Conservation (phyloP, 2,113 vertebrate species). For the Uria lomvia region DNA sequence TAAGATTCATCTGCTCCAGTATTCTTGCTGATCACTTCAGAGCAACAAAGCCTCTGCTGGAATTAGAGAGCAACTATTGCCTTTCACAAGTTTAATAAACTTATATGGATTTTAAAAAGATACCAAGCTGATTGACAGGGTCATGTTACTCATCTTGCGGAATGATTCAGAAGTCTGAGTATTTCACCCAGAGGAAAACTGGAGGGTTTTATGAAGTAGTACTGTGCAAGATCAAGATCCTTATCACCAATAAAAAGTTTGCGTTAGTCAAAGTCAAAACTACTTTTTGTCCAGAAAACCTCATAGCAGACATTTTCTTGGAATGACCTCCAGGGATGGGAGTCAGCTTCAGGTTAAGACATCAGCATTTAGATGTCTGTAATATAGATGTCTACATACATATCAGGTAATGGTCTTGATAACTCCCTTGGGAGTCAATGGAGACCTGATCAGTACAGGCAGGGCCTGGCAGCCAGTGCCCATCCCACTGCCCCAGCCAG, state of each 20-base stretch:
- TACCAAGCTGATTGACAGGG: neutral
- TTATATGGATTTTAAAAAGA: conserved; percentile 6
- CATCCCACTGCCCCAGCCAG: accelerated
- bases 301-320: neutral
- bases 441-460: neutral
- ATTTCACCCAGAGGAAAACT: neutral
- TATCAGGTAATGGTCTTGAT: neutral
- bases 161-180: neutral
- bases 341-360: neutral
- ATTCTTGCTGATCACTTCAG: neutral
- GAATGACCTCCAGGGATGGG: neutral
- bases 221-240: neutral
- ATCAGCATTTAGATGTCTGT: neutral
- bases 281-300: neutral
- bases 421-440: neutral
- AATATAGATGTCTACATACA: neutral
- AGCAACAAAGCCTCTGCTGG: neutral
- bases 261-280: neutral
- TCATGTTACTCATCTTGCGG: neutral
- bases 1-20: neutral
- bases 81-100: conserved; percentile 12
- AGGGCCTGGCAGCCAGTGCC: neutral
- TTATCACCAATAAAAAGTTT: neutral
- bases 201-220: neutral
- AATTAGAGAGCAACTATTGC: neutral